Percentiles rank a stretch among this genome's conserved stretches.
phyloP scores from a whole-genome alignment of 2,888 invertebrate genomes.

The Cylindroiulus punctatus region DNA sequence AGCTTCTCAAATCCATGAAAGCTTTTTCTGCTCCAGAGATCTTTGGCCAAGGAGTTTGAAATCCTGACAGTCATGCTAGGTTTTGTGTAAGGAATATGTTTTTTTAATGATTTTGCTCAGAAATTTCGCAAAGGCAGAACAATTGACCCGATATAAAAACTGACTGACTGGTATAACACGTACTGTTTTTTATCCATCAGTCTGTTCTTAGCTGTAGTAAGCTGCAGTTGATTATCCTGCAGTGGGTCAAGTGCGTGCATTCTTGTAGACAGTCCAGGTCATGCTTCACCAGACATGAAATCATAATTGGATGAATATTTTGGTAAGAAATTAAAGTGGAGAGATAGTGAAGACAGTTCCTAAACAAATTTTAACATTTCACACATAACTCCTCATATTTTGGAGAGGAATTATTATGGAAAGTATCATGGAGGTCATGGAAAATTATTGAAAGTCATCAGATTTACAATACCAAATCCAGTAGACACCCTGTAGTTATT shows the following conservation, averaged over 20 bases:
- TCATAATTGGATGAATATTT: not conserved
- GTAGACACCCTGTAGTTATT: too few species aligned
- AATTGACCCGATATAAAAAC: not conserved
- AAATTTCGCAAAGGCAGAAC: not conserved
- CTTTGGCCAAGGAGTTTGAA: not conserved
- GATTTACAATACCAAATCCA: too few species aligned
- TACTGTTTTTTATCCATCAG: not conserved
- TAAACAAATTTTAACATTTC: not conserved
- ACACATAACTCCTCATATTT: too few species aligned
- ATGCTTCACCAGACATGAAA: not conserved
- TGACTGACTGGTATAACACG: not conserved
- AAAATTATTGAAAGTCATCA: too few species aligned
- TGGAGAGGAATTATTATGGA: too few species aligned
- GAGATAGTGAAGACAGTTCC: not conserved
- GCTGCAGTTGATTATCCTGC: not conserved
- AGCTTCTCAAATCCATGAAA: not conserved
- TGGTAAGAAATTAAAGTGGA: not conserved
- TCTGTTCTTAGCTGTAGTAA: too few species aligned
- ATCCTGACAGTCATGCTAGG: not conserved
- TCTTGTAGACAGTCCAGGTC: not conserved
- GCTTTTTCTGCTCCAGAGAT: too few species aligned
- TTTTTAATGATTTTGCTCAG: not conserved
- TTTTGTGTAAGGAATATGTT: not conserved
- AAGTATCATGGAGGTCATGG: too few species aligned
- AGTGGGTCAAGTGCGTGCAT: constrained; percentile 20